Evolutionary conservation across 2,888 invertebrate species (phyloP).

Genomic region (Drosophila formosana): DNA sequence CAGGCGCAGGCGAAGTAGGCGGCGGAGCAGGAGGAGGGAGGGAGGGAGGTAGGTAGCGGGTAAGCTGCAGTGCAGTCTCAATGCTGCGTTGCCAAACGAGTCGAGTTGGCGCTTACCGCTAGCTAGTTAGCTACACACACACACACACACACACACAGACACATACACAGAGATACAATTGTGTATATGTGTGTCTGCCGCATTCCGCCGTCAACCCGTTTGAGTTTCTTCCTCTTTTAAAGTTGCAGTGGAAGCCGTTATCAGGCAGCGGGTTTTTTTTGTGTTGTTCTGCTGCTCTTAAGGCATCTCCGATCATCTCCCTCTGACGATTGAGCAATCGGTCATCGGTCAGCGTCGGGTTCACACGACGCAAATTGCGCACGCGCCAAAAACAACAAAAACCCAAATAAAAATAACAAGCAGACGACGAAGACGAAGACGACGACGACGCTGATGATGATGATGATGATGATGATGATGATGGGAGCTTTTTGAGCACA

Average conservation of each 20-base stretch:
- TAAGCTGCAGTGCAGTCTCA: conserved; percentile 45
- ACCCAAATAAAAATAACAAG: conserved; percentile 22
- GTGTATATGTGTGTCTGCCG: conserved; percentile 45
- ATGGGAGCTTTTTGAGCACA: conserved; percentile 4
- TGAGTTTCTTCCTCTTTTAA: conserved; percentile 20
- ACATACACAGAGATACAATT: not conserved
- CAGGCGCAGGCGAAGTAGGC: no score
- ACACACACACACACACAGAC: conserved; percentile 3
- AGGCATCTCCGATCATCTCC: conserved; percentile 12
- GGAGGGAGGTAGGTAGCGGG: not conserved
- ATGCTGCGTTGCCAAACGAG: conserved; percentile 75
- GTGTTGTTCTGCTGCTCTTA: conserved; percentile 14
- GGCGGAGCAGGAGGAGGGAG: not conserved
- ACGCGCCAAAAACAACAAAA: conserved; percentile 58
- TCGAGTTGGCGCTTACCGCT: conserved; percentile 75
- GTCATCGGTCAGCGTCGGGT: conserved; percentile 25
- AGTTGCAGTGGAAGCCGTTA: conserved; percentile 57
- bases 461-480: not conserved
- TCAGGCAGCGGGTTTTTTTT: conserved; percentile 40
- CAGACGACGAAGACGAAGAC: conserved; percentile 14
- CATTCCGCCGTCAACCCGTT: conserved; percentile 75
- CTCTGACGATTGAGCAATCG: conserved; percentile 61
- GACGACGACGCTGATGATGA: conserved; percentile 15
- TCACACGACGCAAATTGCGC: conserved; percentile 50
- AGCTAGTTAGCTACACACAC: conserved; percentile 33